phyloP scores from a whole-genome alignment of 2,888 invertebrate species.

The Leucophenga maculata region DNA sequence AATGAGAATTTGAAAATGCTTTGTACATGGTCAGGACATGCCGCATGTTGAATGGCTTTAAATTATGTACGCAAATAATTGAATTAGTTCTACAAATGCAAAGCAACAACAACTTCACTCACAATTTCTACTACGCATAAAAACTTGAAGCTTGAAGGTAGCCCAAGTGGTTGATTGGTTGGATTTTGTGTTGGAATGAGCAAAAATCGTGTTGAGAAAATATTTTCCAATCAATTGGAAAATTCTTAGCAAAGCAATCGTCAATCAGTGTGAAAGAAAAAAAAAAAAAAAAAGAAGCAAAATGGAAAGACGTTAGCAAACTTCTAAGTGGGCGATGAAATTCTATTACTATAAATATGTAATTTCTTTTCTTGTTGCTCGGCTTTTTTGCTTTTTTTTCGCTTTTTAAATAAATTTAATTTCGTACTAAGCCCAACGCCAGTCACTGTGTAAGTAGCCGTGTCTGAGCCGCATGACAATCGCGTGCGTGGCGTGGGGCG shows the following conservation, averaged over 20 bases:
- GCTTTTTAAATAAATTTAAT: conserved; percentile 25
- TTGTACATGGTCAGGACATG: background rate
- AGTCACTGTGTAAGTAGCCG: too few species aligned
- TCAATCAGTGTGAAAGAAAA: conserved; percentile 8
- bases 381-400: background rate
- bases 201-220: conserved; percentile 54
- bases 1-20: too few species aligned
- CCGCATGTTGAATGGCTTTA: conserved; percentile 32
- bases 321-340: background rate
- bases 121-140: background rate
- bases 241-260: conserved; percentile 28
- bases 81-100: conserved; percentile 51
- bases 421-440: conserved; percentile 9
- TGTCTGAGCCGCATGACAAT: too few species aligned
- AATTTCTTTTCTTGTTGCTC: background rate
- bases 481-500: background rate
- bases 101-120: background rate
- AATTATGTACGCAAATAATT: conserved; percentile 62
- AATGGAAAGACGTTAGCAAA: background rate
- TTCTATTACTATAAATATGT: background rate
- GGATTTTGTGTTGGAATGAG: background rate
- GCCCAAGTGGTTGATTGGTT: background rate
- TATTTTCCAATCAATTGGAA: conserved; percentile 60
- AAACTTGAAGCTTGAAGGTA: background rate
- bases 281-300: background rate